These are phyloP conservation scores for Cecropterus lyciades DNA, from an alignment of 1,140 invertebrate species.

Conservation along the genomic window DNA sequence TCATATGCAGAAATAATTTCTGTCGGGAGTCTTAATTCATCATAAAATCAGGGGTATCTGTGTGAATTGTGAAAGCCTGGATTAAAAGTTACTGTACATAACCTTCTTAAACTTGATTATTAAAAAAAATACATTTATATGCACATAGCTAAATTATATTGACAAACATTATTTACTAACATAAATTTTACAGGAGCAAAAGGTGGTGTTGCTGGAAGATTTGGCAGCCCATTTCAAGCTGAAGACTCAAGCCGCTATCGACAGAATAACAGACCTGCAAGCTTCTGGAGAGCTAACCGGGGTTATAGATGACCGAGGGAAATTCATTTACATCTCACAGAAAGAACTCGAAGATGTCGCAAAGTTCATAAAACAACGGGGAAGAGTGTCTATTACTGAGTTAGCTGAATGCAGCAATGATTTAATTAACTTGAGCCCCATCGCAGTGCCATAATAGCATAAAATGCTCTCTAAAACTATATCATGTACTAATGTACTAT, in stretches of 20 bases:
- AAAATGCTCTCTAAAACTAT: constrained; percentile 15
- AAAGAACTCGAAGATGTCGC: constrained; percentile 96
- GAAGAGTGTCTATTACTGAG: constrained; percentile 96
- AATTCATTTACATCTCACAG: constrained; percentile 98
- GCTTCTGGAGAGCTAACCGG: constrained; percentile 93
- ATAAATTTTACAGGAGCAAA: constrained; percentile 86
- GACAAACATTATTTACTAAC: not conserved
- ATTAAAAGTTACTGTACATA: too few relatives aligned
- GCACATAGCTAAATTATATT: too few relatives aligned
- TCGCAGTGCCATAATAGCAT: constrained; percentile 52
- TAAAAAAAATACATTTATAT: too few relatives aligned
- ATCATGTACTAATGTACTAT: too few relatives aligned
- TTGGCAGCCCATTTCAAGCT: constrained; percentile 95
- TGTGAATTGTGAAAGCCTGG: too few relatives aligned
- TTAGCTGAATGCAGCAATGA: constrained; percentile 97
- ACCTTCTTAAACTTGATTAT: too few relatives aligned
- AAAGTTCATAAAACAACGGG: constrained; percentile 97
- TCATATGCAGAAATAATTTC: too few relatives aligned
- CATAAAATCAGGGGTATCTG: too few relatives aligned
- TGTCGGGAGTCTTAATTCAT: too few relatives aligned
- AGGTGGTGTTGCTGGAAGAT: constrained; percentile 98
- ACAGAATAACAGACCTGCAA: constrained; percentile 94
- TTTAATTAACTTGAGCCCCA: constrained; percentile 93
- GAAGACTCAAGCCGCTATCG: constrained; percentile 95
- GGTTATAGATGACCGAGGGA: constrained; percentile 99